A percentile compares a stretch with the other conserved stretches of the same genome.
phyloP scores from a whole-genome alignment of 2,113 vertebrate species.

The Galbula dea region DNA sequence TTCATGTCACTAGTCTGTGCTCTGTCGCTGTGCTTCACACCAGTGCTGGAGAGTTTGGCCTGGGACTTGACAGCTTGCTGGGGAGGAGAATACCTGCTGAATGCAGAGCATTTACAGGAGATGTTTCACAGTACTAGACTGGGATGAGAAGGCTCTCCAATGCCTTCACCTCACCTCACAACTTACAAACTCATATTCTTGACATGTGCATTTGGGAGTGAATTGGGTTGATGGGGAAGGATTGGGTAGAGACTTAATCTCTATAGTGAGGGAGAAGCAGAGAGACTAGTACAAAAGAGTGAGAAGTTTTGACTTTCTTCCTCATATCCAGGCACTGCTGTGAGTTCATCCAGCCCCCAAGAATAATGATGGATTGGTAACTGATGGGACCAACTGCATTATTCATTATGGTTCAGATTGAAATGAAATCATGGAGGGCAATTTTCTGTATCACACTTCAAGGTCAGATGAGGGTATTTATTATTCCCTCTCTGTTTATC shows the following conservation, averaged over 20 bases:
- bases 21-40: neutral
- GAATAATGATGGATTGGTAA: slow-evolving; percentile 26
- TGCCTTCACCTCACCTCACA: neutral
- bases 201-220: neutral
- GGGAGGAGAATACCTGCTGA: neutral
- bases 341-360: neutral
- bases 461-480: slow-evolving; percentile 75
- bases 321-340: neutral
- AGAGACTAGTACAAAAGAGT: neutral
- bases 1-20: neutral
- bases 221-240: neutral
- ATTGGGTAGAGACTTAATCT: neutral
- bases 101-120: neutral
- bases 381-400: slow-evolving; percentile 58
- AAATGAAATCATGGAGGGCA: slow-evolving; percentile 72
- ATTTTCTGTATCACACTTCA: slow-evolving; percentile 75
- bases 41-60: neutral
- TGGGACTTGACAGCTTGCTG: neutral
- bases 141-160: neutral
- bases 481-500: slow-evolving; percentile 77
- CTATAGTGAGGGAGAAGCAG: neutral
- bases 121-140: neutral
- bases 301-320: neutral
- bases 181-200: neutral
- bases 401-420: slow-evolving; percentile 61